Percentiles rank a stretch among this genome's conserved stretches.
phyloP scores from a whole-genome alignment of 2,888 invertebrate species.

The Sepiola atlantica region DNA sequence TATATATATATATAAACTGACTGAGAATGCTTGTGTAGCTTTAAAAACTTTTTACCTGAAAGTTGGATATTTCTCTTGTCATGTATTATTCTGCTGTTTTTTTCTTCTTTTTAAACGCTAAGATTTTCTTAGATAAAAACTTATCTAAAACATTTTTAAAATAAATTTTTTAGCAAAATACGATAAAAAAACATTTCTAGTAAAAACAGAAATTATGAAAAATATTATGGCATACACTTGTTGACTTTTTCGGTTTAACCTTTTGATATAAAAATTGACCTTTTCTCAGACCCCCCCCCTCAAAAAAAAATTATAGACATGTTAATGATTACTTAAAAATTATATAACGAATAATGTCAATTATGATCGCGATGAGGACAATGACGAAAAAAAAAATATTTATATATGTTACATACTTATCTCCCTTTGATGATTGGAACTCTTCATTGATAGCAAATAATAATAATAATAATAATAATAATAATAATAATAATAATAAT shows the following conservation, averaged over 20 bases:
- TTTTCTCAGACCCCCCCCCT: neutral
- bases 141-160: neutral
- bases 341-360: neutral
- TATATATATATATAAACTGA: neutral
- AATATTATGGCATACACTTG: neutral
- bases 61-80: neutral
- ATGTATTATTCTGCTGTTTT: neutral
- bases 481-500: neutral
- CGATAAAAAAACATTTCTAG: no score
- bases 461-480: neutral
- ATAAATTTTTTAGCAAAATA: neutral
- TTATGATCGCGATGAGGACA: neutral
- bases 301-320: neutral
- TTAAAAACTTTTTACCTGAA: neutral
- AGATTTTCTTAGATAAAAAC: neutral
- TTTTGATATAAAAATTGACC: neutral
- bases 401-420: neutral
- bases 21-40: no score
- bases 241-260: neutral
- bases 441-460: neutral
- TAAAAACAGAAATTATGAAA: neutral
- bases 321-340: neutral
- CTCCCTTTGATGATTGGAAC: neutral
- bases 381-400: neutral
- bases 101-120: neutral